phyloP scores from a whole-genome alignment of 2,888 invertebrate species.

The Sthenelais limicola region DNA sequence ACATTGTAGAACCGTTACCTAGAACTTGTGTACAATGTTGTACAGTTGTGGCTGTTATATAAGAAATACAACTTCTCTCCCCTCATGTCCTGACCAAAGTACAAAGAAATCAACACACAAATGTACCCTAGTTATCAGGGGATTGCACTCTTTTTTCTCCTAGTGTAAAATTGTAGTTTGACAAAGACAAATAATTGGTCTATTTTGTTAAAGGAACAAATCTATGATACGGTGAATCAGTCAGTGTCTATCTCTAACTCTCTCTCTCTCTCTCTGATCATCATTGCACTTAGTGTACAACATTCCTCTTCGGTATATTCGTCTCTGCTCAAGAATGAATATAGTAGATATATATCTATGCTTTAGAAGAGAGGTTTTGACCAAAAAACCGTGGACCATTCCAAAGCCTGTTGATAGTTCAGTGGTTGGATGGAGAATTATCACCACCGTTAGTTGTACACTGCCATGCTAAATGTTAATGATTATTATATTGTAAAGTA shows the following conservation, averaged over 20 bases:
- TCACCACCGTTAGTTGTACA: conserved; percentile 25
- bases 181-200: conserved; percentile 17
- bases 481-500: conserved; percentile 1
- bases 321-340: conserved; percentile 28
- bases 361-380: conserved; percentile 29
- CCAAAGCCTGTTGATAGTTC: conserved; percentile 35
- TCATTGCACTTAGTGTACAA: conserved; percentile 38
- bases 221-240: too few relatives aligned
- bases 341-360: conserved; percentile 32
- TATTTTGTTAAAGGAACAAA: conserved; percentile 33
- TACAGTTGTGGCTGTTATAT: conserved; percentile 39
- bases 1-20: conserved; percentile 36
- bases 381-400: conserved; percentile 36
- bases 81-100: conserved; percentile 29
- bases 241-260: too few relatives aligned
- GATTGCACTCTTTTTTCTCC: conserved; percentile 28
- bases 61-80: too few relatives aligned
- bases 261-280: too few relatives aligned
- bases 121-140: too few relatives aligned
- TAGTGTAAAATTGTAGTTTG: conserved; percentile 28
- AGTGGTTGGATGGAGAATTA: conserved; percentile 31
- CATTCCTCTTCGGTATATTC: conserved; percentile 35
- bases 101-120: not conserved
- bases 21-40: conserved; percentile 38
- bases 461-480: conserved; percentile 30